Evolutionary conservation across 1,140 invertebrate genomes (phyloP).

Genomic region (Diuraphis noxia): DNA sequence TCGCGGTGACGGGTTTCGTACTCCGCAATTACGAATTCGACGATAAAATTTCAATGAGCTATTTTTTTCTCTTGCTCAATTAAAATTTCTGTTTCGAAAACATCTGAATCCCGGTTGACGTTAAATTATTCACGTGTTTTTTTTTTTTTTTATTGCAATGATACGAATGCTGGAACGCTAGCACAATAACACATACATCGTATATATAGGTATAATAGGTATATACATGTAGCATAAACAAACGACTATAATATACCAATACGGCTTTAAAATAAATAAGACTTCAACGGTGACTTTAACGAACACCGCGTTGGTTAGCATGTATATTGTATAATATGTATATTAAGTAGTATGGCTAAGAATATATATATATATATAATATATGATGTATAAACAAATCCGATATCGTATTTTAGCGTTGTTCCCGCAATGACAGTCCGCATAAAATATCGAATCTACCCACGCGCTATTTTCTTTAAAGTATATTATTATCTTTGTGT

Average conservation of each 20-base stretch:
- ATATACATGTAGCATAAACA: no score
- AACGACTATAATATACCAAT: background rate
- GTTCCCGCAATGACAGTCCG: background rate
- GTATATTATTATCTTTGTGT: background rate
- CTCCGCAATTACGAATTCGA: background rate
- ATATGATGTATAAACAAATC: background rate
- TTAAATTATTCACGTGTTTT: constrained; percentile 7
- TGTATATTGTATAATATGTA: background rate
- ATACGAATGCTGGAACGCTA: background rate
- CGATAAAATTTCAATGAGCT: background rate
- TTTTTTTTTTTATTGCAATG: background rate
- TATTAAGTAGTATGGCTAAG: background rate
- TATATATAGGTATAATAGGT: background rate
- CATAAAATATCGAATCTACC: background rate
- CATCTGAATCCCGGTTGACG: background rate
- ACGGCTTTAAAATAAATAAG: background rate
- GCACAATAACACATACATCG: background rate
- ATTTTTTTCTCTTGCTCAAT: constrained; percentile 23
- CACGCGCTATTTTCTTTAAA: background rate
- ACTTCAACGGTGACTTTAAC: constrained; percentile 2
- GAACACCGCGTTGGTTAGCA: background rate
- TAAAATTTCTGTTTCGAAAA: constrained; percentile 10
- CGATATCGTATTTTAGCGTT: background rate
- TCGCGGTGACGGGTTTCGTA: background rate
- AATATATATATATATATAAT: background rate